Evolutionary conservation across 2,888 invertebrate genomes (phyloP), one percentile per base, ranked within the genome.

Genomic region (Lydus trimaculatus): DNA sequence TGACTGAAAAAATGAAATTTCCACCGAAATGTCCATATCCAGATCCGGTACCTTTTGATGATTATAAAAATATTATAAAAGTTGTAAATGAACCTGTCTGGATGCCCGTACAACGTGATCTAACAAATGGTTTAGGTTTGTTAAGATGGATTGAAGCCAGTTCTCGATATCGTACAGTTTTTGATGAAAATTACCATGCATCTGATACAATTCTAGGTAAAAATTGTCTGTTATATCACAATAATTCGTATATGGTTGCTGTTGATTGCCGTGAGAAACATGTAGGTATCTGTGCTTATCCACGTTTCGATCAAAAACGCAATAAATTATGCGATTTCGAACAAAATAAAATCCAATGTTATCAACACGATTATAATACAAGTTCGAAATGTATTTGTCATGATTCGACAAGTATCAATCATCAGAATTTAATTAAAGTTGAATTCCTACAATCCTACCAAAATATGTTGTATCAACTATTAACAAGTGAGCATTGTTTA

Each of bases 401-500:
- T 28, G 67, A 68, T 63, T 58, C 65, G 28, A 9, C 52, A 3
- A 64, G 4, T 20, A 7, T 28, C 25, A 59, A 67, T 39, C 11
- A 58, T 15, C 31, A 43, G 3, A 48, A 64, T 58, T 58, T 48
- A 43, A 31, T 23, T n/a, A 66, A 62, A 64, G 79, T 74, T 2
- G 79, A 80, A 36, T 76, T 81, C 61, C 28, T 73, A 15, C 15
- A 73, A 23, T 72, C 76, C 1, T 78, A 80, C 58, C 81, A 81
- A 63, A 80, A 79, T 59, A 67, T 75, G 8, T 39, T 80, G 6
- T 78, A 74, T 56, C 15, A 48, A 13, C 43, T 66, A 7, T 60
- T 76, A 17, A 65, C 73, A 8, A 48, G 58, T 9, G 74, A 75
- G 31, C 17, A 61, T 20, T 81, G 81, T 59, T 23, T 58, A 1